Base-by-base conservation (phyloP, 64 coral and sea anemone genomes). In the Exaiptasia diaphana region DNA sequence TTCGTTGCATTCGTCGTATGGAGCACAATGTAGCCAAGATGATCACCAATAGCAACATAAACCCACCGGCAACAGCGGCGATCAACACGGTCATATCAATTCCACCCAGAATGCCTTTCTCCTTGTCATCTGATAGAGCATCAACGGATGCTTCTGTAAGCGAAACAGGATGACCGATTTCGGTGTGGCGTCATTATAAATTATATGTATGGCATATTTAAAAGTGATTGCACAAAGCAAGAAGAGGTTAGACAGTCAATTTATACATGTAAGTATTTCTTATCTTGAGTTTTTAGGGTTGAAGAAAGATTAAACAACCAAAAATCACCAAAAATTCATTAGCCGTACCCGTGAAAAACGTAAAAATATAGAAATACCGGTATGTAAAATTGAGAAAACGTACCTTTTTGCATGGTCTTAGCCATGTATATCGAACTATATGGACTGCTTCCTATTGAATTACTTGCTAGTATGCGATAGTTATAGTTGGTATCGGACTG, bases 1-100 rank as follows among this genome's bases (percentile, higher is more conserved):
- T 78, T 55, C 88, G 87, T 9, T 99, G 79, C 27, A 99, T 78
- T 67, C 86, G 91, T 85, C 90, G 76, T 22, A 99, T 82, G 33
- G 86, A 83, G 35, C 85, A 88, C 50, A 92, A 80, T 1, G 91
- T 74, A 6, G 58, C 85, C 18, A 85, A 65, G 32, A 99, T 99
- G 13, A 69, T 69, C 9, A 99, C 77, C 0, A 93, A 60, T 0
- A 99, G 68, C 3, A 78, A 64, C 5, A 99, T 1, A 34, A 99
- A 93, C 20, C 85, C 95, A 45, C 95, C 95, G 8, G 80, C 89
- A 38, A 93, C 86, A 1, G 83, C 90, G 3, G 40, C 85, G 12
- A 93, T 89, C 58, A 88, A 8, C 1, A 87, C 86, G 7, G 86
- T 89, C 44, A 76, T 93, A 3, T 31, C 38, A 1, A 83, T 78